phyloP scores from a whole-genome alignment of 2,888 invertebrate species.

The Amblyjoppa fuscipennis region DNA sequence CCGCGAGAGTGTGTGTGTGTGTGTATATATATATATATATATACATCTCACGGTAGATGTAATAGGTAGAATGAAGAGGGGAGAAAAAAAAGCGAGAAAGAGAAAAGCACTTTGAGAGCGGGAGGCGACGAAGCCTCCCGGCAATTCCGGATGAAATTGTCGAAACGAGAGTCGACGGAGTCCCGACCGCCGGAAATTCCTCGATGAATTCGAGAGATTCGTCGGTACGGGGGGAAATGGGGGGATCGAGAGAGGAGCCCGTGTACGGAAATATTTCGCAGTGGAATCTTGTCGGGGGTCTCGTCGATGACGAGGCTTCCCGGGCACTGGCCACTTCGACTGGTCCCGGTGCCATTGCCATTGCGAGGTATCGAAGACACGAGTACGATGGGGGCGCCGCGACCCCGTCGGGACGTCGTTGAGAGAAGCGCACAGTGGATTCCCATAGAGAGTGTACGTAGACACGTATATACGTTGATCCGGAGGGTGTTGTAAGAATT shows the following conservation, averaged over 20 bases:
- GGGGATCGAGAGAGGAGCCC: not conserved
- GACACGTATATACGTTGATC: not conserved
- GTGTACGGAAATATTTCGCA: not conserved
- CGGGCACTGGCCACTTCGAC: not conserved
- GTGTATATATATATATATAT: not conserved
- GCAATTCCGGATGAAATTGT: conserved; percentile 25
- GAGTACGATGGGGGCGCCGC: conserved; percentile 21
- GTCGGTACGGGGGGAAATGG: not conserved
- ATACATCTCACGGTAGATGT: not conserved
- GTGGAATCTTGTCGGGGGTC: not conserved
- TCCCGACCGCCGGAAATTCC: conserved; percentile 27
- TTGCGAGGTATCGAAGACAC: conserved; percentile 7
- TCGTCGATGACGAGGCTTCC: conserved; percentile 23
- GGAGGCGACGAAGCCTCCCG: not conserved
- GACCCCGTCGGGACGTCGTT: conserved; percentile 16
- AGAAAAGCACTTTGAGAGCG: not conserved
- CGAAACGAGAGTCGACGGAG: conserved; percentile 32
- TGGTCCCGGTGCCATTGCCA: not conserved
- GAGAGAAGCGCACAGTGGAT: not conserved
- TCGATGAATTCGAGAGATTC: conserved; percentile 33
- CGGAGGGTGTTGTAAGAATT: not conserved
- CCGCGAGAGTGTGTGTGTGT: not conserved
- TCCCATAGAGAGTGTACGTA: not conserved
- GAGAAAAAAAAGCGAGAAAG: not conserved
- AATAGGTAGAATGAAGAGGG: not conserved